Percentiles rank a stretch among this genome's conserved stretches.
Conservation (phyloP, 2,113 vertebrate species). For the Odobenus rosmarus region DNA sequence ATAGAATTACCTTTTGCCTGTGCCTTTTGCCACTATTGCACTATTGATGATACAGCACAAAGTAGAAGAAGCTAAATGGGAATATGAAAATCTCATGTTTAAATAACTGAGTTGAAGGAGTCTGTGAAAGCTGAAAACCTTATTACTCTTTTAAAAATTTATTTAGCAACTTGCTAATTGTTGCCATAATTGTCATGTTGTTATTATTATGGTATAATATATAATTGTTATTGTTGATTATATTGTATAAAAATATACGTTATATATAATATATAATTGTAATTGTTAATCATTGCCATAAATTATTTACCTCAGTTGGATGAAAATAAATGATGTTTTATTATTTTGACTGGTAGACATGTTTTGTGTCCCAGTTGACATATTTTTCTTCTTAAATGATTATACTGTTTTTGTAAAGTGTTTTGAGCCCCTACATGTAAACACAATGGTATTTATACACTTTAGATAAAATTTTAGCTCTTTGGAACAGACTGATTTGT, state of each 20-base stretch:
- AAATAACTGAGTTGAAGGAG: neutral
- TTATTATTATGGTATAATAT: neutral
- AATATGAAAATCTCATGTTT: neutral
- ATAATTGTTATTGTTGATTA: neutral
- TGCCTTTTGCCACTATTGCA: neutral
- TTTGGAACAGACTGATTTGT: conserved; percentile 17
- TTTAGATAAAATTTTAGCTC: neutral
- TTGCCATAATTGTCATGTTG: neutral
- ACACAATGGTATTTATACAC: neutral
- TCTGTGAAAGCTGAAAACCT: neutral
- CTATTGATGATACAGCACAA: neutral
- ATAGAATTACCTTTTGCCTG: neutral
- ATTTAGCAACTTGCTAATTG: neutral
- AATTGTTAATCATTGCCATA: neutral
- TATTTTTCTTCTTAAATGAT: conserved; percentile 8
- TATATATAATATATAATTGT: neutral
- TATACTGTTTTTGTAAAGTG: neutral
- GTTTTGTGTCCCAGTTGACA: neutral
- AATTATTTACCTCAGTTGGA: neutral
- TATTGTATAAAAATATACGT: neutral
- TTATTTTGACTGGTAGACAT: conserved; percentile 6
- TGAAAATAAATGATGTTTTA: conserved; percentile 1
- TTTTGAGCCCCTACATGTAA: neutral
- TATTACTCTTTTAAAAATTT: neutral
- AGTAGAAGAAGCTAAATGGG: neutral